Base-by-base conservation (phyloP, 2,888 invertebrate genomes). In the Andrena trimmerana region DNA sequence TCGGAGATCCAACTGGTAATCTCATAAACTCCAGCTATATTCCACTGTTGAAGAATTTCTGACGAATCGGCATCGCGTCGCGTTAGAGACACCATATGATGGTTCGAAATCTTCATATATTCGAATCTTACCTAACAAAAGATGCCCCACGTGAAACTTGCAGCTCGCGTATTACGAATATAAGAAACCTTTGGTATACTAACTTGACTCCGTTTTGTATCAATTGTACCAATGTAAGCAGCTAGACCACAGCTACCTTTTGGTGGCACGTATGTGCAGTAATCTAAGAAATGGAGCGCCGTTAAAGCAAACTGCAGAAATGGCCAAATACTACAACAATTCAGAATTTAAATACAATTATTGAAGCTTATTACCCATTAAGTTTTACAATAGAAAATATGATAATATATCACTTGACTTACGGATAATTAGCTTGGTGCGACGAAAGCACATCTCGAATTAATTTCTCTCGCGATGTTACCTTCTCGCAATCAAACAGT, bases 391-490 rank as follows among this genome's bases (percentile, higher is more conserved):
- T n/a, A 57, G 24, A 62, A 4, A 52, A 57, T 50, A 27, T 57
- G 65, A 10, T 42, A 59, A 20, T n/a, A 16, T 29, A 72, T 63
- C 36, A 42, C 48, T 63, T 60, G 10, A 88, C 90, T 86, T 74
- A 93, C 93, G 91, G 92, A 88, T 92, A 89, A 84, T 93, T 94
- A 76, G 92, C 92, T 78, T 89, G 91, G 78, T 93, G 93, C 1
- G 93, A 91, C 20, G 90, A 89, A 59, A 92, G 82, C 52, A 94
- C 88, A 57, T 93, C 93, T 24, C 84, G 82, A 59, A 92, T 71
- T 77, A 93, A 84, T 81, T 90, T 90, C 59, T 90, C 86, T 33
- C 87, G 88, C 1, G 90, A 89, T 27, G 91, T 81, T 72, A 86
- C 83, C 42, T 74, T 90, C 77, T 94, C 93, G 71, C 94, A 94